Conservation (phyloP, 2,113 vertebrate genomes). For the Perccottus glenii region DNA sequence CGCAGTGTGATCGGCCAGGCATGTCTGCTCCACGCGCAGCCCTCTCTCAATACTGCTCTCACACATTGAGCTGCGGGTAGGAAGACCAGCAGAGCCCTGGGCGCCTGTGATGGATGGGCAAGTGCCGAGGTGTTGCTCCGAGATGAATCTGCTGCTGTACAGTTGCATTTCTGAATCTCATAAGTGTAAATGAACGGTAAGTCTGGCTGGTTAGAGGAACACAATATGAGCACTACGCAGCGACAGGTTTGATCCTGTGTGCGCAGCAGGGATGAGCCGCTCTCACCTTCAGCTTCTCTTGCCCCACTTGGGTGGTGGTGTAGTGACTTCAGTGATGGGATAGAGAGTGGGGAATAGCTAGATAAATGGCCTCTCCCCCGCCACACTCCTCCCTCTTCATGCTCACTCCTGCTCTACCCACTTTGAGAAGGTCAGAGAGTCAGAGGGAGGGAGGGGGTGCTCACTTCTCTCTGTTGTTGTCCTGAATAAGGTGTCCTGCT, state of each 20-base stretch:
- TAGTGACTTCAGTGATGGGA: slow-evolving; percentile 4
- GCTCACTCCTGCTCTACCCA: slow-evolving; percentile 56
- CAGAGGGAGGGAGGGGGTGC: slow-evolving; percentile 30
- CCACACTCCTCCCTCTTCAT: slow-evolving; percentile 46
- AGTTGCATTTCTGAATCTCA: not conserved
- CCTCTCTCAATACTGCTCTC: not conserved
- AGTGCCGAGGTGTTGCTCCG: not conserved
- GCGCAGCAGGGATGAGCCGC: slow-evolving; percentile 47
- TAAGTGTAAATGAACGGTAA: not conserved
- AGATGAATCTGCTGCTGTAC: not conserved
- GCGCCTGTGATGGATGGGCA: slow-evolving; percentile 41
- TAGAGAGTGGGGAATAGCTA: slow-evolving; percentile 16
- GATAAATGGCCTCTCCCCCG: slow-evolving; percentile 70
- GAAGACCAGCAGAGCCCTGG: slow-evolving; percentile 12
- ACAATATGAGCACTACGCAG: not conserved
- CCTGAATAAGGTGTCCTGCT: slow-evolving; percentile 67
- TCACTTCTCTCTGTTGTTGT: slow-evolving; percentile 28
- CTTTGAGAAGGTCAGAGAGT: slow-evolving; percentile 70
- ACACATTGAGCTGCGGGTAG: slow-evolving; percentile 9
- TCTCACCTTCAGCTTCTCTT: slow-evolving; percentile 68
- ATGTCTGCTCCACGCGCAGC: slow-evolving; percentile 18
- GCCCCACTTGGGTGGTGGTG: slow-evolving; percentile 46
- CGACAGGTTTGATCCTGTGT: slow-evolving; percentile 26
- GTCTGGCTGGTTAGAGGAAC: not conserved
- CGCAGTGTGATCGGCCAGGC: slow-evolving; percentile 40